Evolutionary conservation across 2,888 invertebrate genomes (phyloP).

Genomic region (Drosophila merina): DNA sequence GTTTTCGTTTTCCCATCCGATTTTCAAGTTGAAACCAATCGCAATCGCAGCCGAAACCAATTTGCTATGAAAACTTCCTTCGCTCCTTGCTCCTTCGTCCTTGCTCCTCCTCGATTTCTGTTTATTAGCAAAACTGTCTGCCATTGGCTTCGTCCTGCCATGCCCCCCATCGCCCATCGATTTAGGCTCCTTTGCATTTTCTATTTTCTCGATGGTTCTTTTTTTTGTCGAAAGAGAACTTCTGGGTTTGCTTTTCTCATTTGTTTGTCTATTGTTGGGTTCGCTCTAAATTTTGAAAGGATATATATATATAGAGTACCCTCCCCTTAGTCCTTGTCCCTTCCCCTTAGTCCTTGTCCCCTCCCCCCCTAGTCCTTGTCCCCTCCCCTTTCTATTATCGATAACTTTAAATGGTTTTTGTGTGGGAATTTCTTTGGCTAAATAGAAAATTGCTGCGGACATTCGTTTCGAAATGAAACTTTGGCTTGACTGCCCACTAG

Average conservation of each 20-base stretch:
- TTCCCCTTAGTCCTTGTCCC: no score
- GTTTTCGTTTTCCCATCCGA: conserved; percentile 7
- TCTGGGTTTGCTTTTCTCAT: conserved; percentile 25
- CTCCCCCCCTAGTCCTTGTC: no score
- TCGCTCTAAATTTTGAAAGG: conserved; percentile 28
- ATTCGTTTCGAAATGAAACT: conserved; percentile 36
- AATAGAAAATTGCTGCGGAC: conserved; percentile 46
- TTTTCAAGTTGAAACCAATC: conserved; percentile 23
- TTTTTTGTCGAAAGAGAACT: conserved; percentile 8
- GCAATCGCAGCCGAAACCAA: conserved; percentile 28
- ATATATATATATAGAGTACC: conserved; percentile 3
- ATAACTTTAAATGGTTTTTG: conserved; percentile 36
- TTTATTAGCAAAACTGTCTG: conserved; percentile 43
- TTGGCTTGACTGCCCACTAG: conserved; percentile 33
- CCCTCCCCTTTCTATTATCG: conserved; percentile 6
- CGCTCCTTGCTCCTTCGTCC: no score
- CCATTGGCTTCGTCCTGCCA: neutral
- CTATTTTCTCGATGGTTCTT: neutral
- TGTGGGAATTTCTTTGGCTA: conserved; percentile 41
- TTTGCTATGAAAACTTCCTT: conserved; percentile 26
- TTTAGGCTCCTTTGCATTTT: conserved; percentile 1
- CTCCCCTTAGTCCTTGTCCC: no score
- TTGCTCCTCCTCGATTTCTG: conserved; percentile 24
- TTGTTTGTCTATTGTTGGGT: conserved; percentile 34
- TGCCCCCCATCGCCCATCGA: neutral